Conservation (phyloP, 1,140 invertebrate species). For the Tetramorium alpestre region DNA sequence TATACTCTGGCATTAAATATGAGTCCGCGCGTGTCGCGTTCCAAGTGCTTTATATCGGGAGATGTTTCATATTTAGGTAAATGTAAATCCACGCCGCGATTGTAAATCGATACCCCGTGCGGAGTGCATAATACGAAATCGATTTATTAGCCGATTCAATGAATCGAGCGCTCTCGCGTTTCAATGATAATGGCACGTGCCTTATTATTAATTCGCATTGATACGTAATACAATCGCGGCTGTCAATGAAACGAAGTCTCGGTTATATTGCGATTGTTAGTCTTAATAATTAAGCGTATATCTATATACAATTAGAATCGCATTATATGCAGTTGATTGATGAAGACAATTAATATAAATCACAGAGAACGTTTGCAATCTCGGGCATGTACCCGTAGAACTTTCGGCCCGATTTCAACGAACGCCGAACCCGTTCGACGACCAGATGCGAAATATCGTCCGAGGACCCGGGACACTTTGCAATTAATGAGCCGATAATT, state of each 20-base stretch:
- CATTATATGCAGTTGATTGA: not conserved
- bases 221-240: constrained; percentile 24
- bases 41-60: not conserved
- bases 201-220: constrained; percentile 25
- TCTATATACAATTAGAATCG: not conserved
- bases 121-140: constrained; percentile 31
- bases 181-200: constrained; percentile 56
- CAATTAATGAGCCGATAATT: constrained; percentile 45
- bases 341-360: not conserved
- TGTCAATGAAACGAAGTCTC: not conserved
- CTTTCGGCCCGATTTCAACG: not conserved
- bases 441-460: constrained; percentile 28
- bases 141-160: constrained; percentile 28
- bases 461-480: not conserved
- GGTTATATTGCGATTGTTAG: not conserved
- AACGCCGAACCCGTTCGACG: constrained; percentile 4
- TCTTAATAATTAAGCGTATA: not conserved
- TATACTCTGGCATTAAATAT: not conserved
- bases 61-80: constrained; percentile 55
- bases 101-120: constrained; percentile 37
- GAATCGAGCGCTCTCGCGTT: constrained; percentile 24
- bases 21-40: not conserved
- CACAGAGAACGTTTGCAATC: not conserved
- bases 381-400: not conserved
- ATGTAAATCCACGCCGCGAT: constrained; percentile 19